Base-by-base conservation (phyloP, 2,113 vertebrate genomes). In the Antidorcas marsupialis region DNA sequence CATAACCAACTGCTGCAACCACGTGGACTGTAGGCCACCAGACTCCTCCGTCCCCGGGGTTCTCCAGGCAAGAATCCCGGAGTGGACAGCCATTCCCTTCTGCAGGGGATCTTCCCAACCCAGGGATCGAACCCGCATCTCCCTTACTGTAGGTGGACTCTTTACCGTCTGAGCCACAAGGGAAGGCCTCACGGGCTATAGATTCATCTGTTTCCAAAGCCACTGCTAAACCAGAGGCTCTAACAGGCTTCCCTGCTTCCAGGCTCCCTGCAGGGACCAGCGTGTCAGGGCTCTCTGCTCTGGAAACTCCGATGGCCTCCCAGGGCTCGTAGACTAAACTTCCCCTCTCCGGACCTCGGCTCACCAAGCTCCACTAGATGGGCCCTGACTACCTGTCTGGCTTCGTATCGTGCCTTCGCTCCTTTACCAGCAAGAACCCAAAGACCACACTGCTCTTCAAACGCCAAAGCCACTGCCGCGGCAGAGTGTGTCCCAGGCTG, bases 281-380 rank as follows among this genome's bases (percentile, higher is more conserved):
- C 19, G 3, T 5, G 6, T n/a, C 76, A 43, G 30, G 30, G 55
- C 89, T n/a, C 33, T 17, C 57, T 21, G 14, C 6, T 27, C 17
- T 81, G 50, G 21, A 87, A 94, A 36, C 52, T 12, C 93, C 25
- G 27, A n/a, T 7, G 82, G 33, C 45, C 52, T 64, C 45, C 74
- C 52, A 1, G 5, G 14, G 43, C n/a, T 47, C 16, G 0, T 13
- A 89, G 47, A 28, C 9, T 21, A 57, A 57, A 50, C 25, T 10
- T 17, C 19, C 64, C 60, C 39, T 17, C 28, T 85, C 57, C 33
- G 28, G 21, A 30, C 7, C 23, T 5, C 0, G 0, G 45, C 47
- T 25, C 28, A 57, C 1, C 0, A n/a, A 81, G 16, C n/a, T 25
- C 6, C 0, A 25, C 23, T 16, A 2, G 0, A 23, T 13, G 16